Conservation (phyloP, 2,113 vertebrate genomes). For the Cyanoramphus novaezelandiae region DNA sequence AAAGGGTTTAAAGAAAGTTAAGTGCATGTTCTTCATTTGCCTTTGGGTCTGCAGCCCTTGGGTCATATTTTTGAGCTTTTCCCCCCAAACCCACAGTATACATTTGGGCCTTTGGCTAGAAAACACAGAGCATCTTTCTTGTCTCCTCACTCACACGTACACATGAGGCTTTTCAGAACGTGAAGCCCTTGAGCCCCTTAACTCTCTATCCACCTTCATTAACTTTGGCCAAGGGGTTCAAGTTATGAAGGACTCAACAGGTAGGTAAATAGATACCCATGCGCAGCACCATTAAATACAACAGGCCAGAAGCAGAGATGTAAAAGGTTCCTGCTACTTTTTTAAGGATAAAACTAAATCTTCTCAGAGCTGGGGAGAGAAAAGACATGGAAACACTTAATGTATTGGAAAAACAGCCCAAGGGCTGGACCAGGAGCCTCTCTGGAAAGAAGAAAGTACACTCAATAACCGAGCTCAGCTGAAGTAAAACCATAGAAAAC, state of each 20-base stretch:
- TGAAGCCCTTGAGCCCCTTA: neutral
- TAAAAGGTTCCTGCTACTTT: neutral
- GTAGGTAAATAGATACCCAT: neutral
- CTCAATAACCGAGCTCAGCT: neutral
- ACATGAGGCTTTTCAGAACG: neutral
- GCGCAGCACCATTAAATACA: neutral
- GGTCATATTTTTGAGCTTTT: neutral
- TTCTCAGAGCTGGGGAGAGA: neutral
- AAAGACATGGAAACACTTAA: neutral
- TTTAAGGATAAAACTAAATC: neutral
- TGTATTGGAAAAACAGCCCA: neutral
- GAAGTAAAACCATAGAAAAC: constrained; percentile 41
- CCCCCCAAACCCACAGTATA: neutral
- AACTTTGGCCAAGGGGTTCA: neutral
- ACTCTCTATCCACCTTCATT: neutral
- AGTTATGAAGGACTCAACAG: neutral
- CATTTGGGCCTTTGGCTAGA: neutral
- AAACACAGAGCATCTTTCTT: neutral
- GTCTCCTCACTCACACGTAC: neutral
- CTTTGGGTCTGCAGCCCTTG: neutral
- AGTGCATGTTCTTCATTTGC: neutral
- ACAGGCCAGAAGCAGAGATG: neutral
- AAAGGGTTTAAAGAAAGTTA: neutral
- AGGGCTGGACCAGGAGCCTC: neutral
- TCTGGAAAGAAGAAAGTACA: neutral